Conservation (phyloP, 1,140 invertebrate species). For the Zaprionus taronus region DNA sequence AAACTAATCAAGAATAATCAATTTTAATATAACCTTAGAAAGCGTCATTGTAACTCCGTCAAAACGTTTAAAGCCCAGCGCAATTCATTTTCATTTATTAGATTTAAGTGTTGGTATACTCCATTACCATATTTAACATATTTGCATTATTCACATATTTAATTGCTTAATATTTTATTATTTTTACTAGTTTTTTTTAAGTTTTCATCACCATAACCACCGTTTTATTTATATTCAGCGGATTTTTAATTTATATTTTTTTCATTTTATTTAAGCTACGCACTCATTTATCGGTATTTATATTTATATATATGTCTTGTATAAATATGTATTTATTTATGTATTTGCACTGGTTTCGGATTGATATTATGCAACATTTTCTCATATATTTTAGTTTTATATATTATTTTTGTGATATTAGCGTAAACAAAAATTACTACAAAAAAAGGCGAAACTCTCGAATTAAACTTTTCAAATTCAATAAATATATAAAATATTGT, state of each 20-base stretch:
- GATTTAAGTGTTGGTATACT: conserved; percentile 47
- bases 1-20: conserved; percentile 74
- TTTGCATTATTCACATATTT: conserved; percentile 40
- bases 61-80: conserved; percentile 44
- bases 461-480: conserved; percentile 80
- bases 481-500: conserved; percentile 69
- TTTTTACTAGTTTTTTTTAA: conserved; percentile 28
- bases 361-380: conserved; percentile 58
- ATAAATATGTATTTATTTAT: conserved; percentile 47
- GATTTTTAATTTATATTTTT: conserved; percentile 39
- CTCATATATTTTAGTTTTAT: conserved; percentile 69
- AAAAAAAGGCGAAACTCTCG: conserved; percentile 72
- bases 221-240: conserved; percentile 51
- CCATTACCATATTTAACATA: conserved; percentile 33
- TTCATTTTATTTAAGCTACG: conserved; percentile 40
- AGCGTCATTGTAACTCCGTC: conserved; percentile 65
- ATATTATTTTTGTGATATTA: conserved; percentile 83
- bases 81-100: conserved; percentile 52
- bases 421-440: conserved; percentile 70
- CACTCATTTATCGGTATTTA: conserved; percentile 49
- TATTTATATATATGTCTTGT: conserved; percentile 35
- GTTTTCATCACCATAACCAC: conserved; percentile 41
- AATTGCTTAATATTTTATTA: conserved; percentile 38
- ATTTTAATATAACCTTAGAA: conserved; percentile 73
- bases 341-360: conserved; percentile 65